These are phyloP conservation scores for Lasioglossum villosulum DNA, from an alignment of 2,888 invertebrate genomes.

Conservation along the genomic window DNA sequence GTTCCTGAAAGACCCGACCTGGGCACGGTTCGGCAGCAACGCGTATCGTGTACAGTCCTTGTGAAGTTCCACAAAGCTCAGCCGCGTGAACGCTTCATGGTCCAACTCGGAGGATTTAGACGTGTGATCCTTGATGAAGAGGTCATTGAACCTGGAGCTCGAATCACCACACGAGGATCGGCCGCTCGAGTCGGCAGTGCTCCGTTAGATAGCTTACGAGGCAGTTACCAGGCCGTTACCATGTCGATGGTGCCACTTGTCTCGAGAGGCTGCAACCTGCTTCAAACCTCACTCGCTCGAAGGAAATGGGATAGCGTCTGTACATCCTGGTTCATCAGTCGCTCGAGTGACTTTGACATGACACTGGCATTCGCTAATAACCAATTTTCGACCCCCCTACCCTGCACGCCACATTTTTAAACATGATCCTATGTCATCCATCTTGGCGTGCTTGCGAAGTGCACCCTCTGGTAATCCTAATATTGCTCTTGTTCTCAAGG, in stretches of 20 bases:
- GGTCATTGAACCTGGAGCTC: constrained; percentile 70
- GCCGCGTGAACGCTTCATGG: constrained; percentile 60
- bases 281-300: constrained; percentile 50
- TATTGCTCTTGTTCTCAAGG: not conserved
- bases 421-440: not conserved
- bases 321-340: constrained; percentile 55
- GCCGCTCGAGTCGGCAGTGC: constrained; percentile 68
- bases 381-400: not conserved
- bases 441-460: not conserved
- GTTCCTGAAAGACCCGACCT: not conserved
- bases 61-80: constrained; percentile 67
- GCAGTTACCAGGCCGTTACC: constrained; percentile 81
- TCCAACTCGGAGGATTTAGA: constrained; percentile 71
- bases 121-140: constrained; percentile 81
- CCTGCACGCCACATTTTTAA: not conserved
- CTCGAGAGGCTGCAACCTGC: constrained; percentile 71
- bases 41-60: constrained; percentile 48
- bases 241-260: constrained; percentile 79
- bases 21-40: constrained; percentile 25
- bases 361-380: constrained; percentile 39
- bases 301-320: constrained; percentile 58
- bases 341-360: constrained; percentile 66
- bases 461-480: not conserved
- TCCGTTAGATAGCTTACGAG: constrained; percentile 80
- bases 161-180: constrained; percentile 66